Conservation (phyloP, 37 sponge, comb jelly and placozoan genomes). For the Beroe forskalii region DNA sequence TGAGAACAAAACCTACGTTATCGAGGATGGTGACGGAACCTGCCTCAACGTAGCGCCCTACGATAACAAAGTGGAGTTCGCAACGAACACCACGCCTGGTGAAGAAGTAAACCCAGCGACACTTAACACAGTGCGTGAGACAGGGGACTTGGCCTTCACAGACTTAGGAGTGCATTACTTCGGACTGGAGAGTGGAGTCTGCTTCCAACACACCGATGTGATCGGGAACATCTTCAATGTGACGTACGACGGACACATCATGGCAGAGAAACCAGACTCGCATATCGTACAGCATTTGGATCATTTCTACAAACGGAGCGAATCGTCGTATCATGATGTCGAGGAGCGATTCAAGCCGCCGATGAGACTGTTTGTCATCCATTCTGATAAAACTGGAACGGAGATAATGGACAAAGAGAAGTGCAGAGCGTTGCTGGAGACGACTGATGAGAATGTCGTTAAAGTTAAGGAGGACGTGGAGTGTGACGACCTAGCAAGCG, state of each 20-base stretch:
- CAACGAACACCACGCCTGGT: neutral
- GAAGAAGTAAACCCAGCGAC: neutral
- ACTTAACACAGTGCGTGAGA: slow-evolving; percentile 18
- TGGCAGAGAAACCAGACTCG: slow-evolving; percentile 29
- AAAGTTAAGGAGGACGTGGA: slow-evolving; percentile 67
- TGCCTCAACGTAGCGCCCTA: neutral
- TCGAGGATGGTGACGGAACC: slow-evolving; percentile 10
- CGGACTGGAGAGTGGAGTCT: neutral
- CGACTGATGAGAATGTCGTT: slow-evolving; percentile 52
- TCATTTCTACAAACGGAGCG: slow-evolving; percentile 25
- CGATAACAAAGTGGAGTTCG: neutral
- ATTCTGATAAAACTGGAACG: slow-evolving; percentile 67
- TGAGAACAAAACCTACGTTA: neutral
- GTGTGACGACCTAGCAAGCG: slow-evolving; percentile 21
- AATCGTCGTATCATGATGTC: neutral
- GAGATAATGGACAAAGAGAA: slow-evolving; percentile 59
- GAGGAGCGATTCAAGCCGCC: slow-evolving; percentile 49
- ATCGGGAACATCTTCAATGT: slow-evolving; percentile 60
- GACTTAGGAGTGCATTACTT: slow-evolving; percentile 33
- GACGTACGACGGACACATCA: slow-evolving; percentile 7
- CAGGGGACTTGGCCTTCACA: neutral
- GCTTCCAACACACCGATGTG: slow-evolving; percentile 38
- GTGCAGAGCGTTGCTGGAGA: neutral
- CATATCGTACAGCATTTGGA: slow-evolving; percentile 52
- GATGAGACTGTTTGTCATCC: slow-evolving; percentile 71